Evolutionary conservation across 2,888 invertebrate species (phyloP).

Genomic region (Sepiola atlantica): DNA sequence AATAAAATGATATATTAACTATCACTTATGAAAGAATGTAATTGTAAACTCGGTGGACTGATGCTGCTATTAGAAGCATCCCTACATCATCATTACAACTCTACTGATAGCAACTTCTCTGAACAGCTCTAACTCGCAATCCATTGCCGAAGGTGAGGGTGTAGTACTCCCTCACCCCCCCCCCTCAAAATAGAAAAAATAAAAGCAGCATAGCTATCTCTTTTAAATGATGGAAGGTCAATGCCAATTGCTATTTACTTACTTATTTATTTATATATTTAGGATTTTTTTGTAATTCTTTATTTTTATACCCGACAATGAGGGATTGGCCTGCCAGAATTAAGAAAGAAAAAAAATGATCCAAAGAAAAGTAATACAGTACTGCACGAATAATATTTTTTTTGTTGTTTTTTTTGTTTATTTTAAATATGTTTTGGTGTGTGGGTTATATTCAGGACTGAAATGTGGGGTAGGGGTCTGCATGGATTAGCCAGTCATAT

Average conservation of each 20-base stretch:
- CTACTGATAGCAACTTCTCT: background rate
- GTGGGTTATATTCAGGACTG: background rate
- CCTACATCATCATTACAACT: background rate
- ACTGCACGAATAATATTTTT: background rate
- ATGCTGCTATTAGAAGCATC: background rate
- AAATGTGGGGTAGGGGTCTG: background rate
- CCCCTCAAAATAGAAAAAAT: background rate
- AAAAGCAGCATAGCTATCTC: background rate
- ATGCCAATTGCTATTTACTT: background rate
- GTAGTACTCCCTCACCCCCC: background rate
- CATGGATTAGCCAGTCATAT: background rate
- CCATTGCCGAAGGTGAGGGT: background rate
- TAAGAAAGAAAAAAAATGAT: background rate
- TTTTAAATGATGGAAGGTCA: background rate
- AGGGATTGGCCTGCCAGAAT: conserved; percentile 20
- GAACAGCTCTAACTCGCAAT: background rate
- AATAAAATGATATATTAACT: background rate
- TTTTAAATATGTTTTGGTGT: background rate
- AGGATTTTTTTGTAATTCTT: background rate
- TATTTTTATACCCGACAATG: background rate
- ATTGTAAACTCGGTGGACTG: background rate
- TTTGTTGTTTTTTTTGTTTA: background rate
- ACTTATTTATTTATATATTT: background rate
- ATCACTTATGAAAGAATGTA: background rate
- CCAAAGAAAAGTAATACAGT: background rate